phyloP scores from a whole-genome alignment of 2,113 vertebrate genomes.

The Lycaon pictus region DNA sequence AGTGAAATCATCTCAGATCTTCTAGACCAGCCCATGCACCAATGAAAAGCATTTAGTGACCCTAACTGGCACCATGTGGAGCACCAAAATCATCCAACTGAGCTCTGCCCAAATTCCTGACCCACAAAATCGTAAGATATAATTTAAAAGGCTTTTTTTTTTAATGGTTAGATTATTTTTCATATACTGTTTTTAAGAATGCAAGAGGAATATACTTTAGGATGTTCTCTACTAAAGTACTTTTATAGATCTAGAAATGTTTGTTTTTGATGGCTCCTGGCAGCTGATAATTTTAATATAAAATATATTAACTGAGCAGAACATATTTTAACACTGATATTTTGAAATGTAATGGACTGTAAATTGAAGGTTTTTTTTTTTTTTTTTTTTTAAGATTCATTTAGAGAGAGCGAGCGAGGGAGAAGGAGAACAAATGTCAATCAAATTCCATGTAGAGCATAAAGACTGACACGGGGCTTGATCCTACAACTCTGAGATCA shows the following conservation, averaged over 20 bases:
- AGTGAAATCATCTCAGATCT: not conserved
- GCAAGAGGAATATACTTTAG: not conserved
- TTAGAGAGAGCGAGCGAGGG: not conserved
- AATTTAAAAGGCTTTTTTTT: not conserved
- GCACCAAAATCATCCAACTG: not conserved
- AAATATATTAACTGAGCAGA: not conserved
- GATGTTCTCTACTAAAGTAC: not conserved
- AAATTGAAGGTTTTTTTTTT: not conserved
- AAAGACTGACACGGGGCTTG: not conserved
- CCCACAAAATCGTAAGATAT: not conserved
- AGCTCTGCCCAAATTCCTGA: not conserved
- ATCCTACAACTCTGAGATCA: not conserved
- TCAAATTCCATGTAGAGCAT: not conserved
- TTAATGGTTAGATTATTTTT: not conserved
- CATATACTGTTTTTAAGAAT: not conserved
- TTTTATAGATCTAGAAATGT: conserved; percentile 19
- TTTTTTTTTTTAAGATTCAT: not conserved
- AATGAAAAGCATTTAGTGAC: not conserved
- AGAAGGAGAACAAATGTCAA: not conserved
- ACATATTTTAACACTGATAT: not conserved
- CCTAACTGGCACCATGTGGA: not conserved
- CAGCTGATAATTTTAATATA: not conserved
- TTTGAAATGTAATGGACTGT: conserved; percentile 15
- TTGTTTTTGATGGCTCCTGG: not conserved
- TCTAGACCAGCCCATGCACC: not conserved